Base-by-base conservation (phyloP, 1,140 invertebrate species). In the Steinernema khuongi region DNA sequence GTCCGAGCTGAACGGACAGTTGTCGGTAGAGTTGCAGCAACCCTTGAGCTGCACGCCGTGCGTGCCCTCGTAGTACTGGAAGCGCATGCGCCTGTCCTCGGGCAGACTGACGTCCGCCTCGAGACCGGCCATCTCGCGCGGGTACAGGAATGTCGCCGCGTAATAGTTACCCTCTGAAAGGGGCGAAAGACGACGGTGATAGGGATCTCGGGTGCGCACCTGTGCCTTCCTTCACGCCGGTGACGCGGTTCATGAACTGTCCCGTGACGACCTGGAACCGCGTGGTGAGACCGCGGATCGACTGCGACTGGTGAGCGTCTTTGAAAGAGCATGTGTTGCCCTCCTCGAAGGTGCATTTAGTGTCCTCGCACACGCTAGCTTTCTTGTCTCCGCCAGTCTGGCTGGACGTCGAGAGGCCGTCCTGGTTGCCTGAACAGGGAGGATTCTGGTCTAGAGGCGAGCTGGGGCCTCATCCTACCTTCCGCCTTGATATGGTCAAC, bases 201-300 rank as follows among this genome's bases (percentile, higher is more conserved):
- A 28, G n/a, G n/a, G n/a, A 28, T 33, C n/a, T 26, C 32, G 44
- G 30, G 30, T 30, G 19, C 28, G 33, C 50, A 85, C 81, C 81
- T 19, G 76, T 79, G 43, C 79, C 74, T 66, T 85, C 79, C 66
- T 79, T 81, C 67, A 84, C 75, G 60, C 83, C 83, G 41, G 83
- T 84, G 33, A 84, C 77, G 50, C 82, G 72, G 74, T 84, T 84
- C 83, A 84, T 84, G 75, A 84, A 84, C 67, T 84, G 83, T 36
- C 83, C 83, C 36, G 82, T 78, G 32, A 80, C 80, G 41, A 85
- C 79, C 43, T 85, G 79, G 77, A 84, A 84, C 29, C 77, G 71
- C 2, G 81, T 80, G 43, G 81, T 85, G n/a, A 84, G 67, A 18
- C 83, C 84, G 29, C 79, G 72, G 66, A 84, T 76, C 0, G 77